Conservation (phyloP, 2,113 vertebrate genomes). For the Catharus fuscescens region DNA sequence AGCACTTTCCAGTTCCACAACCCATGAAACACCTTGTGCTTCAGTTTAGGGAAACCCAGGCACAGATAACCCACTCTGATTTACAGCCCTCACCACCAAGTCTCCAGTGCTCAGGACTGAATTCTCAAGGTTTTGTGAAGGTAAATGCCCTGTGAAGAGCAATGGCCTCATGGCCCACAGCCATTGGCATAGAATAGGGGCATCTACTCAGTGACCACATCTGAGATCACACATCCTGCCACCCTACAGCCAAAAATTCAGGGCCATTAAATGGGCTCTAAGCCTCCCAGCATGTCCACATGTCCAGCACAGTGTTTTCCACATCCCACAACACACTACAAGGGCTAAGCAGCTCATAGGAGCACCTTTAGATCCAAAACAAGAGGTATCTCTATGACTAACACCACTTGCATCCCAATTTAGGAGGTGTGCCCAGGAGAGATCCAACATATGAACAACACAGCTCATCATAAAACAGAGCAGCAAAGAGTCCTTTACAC, state of each 20-base stretch:
- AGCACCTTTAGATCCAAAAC: background rate
- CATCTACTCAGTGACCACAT: background rate
- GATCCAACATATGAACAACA: background rate
- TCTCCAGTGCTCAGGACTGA: background rate
- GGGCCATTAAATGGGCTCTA: background rate
- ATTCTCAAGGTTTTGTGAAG: background rate
- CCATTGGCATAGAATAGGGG: accelerated
- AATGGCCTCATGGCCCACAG: background rate
- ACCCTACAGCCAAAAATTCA: background rate
- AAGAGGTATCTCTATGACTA: background rate
- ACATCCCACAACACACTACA: background rate
- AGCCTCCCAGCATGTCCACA: background rate
- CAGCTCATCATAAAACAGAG: background rate
- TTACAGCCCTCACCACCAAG: background rate
- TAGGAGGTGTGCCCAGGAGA: background rate
- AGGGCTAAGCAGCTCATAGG: background rate
- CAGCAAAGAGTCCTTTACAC: background rate
- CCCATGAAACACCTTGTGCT: background rate
- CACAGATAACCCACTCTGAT: background rate
- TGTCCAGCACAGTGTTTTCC: too few relatives aligned
- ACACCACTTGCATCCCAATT: background rate
- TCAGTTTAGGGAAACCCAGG: background rate
- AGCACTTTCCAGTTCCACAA: background rate
- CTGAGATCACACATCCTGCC: background rate
- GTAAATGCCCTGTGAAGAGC: background rate